phyloP scores from a whole-genome alignment of 2,797 vertebrate species.

The Manis pentadactyla region DNA sequence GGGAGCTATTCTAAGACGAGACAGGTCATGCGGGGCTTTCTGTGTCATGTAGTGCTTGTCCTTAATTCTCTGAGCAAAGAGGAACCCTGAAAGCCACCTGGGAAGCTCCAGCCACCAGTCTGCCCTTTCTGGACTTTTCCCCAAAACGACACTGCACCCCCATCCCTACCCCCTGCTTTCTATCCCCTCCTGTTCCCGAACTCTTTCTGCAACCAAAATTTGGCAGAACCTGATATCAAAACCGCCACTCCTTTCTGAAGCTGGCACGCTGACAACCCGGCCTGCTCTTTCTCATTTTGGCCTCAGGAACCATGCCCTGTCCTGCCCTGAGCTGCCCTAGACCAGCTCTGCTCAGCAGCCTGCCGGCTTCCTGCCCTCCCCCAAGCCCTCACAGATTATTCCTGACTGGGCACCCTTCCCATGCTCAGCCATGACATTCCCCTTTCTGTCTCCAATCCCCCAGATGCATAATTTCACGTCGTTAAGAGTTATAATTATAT shows the following conservation, averaged over 20 bases:
- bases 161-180: neutral
- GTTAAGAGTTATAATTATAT: neutral
- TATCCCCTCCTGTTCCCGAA: neutral
- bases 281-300: neutral
- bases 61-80: neutral
- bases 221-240: neutral
- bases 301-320: neutral
- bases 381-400: neutral
- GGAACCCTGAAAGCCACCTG: neutral
- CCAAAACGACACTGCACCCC: neutral
- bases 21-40: neutral
- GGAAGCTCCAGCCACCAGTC: neutral
- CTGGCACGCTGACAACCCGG: neutral
- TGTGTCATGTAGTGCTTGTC: neutral
- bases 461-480: neutral
- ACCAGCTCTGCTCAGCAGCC: neutral
- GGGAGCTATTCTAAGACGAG: neutral
- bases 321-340: neutral
- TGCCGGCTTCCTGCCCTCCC: neutral
- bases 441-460: neutral
- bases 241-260: neutral
- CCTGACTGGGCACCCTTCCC: neutral
- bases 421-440: neutral
- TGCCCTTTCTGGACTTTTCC: neutral
- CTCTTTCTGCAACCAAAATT: neutral